A percentile compares a stretch with the other conserved stretches of the same genome.
Evolutionary conservation across 2,797 vertebrate genomes (phyloP).

Genomic region (Bovichtus diacanthus): DNA sequence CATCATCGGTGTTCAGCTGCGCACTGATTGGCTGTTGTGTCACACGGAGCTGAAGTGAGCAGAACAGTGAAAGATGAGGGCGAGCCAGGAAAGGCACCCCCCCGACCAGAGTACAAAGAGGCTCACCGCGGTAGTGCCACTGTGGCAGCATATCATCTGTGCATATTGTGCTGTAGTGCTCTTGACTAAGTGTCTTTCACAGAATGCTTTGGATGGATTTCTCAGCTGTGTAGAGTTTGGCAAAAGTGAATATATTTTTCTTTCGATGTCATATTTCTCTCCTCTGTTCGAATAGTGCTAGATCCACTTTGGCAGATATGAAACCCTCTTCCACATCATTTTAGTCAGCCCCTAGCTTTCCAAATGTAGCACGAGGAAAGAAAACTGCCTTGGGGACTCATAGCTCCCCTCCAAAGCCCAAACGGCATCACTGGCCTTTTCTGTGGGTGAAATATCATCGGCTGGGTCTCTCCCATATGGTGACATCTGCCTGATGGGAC

Average conservation of each 20-base stretch:
- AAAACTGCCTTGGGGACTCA: slow-evolving; percentile 30
- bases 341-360: slow-evolving; percentile 25
- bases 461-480: slow-evolving; percentile 66
- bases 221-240: slow-evolving; percentile 35
- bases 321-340: slow-evolving; percentile 30
- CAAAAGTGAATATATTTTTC: slow-evolving; percentile 32
- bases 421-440: slow-evolving; percentile 63
- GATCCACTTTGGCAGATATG: slow-evolving; percentile 46
- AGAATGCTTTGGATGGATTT: slow-evolving; percentile 28
- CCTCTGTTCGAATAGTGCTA: slow-evolving; percentile 41
- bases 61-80: slow-evolving; percentile 47
- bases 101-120: slow-evolving; percentile 54
- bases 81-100: slow-evolving; percentile 59
- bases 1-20: slow-evolving; percentile 51
- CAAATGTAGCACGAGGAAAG: slow-evolving; percentile 16
- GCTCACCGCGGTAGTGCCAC: slow-evolving; percentile 46
- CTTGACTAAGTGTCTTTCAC: slow-evolving; percentile 58
- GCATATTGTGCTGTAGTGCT: slow-evolving; percentile 72
- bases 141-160: slow-evolving; percentile 65
- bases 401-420: slow-evolving; percentile 51
- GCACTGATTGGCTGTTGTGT: slow-evolving; percentile 69
- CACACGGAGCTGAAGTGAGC: slow-evolving; percentile 42
- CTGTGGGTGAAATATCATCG: slow-evolving; percentile 59
- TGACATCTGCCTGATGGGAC: slow-evolving; percentile 76
- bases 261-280: slow-evolving; percentile 21